Evolutionary conservation across 1,140 invertebrate species (phyloP).

Genomic region (Ctenoplectra terminalis): DNA sequence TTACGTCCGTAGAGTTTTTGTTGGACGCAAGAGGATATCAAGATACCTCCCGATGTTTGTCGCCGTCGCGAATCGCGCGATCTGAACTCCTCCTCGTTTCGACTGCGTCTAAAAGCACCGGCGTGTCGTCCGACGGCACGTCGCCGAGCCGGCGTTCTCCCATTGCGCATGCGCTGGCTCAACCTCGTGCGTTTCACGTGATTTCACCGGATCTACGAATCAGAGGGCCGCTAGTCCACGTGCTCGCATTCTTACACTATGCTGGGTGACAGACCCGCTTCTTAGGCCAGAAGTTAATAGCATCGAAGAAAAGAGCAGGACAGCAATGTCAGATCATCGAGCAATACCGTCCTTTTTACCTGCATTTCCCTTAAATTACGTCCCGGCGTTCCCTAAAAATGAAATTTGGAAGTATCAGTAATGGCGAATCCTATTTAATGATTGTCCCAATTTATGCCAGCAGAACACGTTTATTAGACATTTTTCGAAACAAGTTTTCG

Average conservation of each 20-base stretch:
- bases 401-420: not conserved
- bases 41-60: slow-evolving; percentile 8
- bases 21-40: slow-evolving; percentile 15
- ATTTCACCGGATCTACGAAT: slow-evolving; percentile 53
- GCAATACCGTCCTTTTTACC: slow-evolving; percentile 20
- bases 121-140: slow-evolving; percentile 31
- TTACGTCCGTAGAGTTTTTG: not conserved
- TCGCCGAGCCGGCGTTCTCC: slow-evolving; percentile 17
- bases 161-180: slow-evolving; percentile 29
- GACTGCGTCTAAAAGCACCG: slow-evolving; percentile 44
- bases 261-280: slow-evolving; percentile 21
- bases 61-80: slow-evolving; percentile 13
- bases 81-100: slow-evolving; percentile 27
- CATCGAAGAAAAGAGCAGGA: slow-evolving; percentile 13
- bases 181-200: slow-evolving; percentile 64
- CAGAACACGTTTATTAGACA: not conserved
- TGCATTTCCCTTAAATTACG: not conserved
- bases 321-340: not conserved
- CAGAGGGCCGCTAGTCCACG: slow-evolving; percentile 24
- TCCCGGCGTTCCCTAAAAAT: not conserved
- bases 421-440: no score
- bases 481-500: not conserved
- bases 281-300: slow-evolving; percentile 2
- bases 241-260: slow-evolving; percentile 44
- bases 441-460: not conserved